Base-by-base conservation (phyloP, 2,888 invertebrate species). In the Hypomecis atomaria region DNA sequence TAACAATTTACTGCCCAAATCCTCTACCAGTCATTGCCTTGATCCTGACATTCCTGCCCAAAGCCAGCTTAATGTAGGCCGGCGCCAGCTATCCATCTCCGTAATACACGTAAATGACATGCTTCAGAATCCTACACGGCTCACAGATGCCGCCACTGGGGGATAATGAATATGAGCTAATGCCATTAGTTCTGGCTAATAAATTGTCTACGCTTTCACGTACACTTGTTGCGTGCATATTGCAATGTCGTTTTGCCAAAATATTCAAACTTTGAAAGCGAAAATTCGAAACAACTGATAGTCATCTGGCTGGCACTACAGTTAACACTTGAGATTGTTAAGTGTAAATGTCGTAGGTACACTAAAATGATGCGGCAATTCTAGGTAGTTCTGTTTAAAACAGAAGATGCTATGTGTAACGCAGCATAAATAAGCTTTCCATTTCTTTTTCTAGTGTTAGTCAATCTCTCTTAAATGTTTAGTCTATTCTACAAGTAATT, bases 141-240 rank as follows among this genome's bases (percentile, higher is more conserved):
- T 13, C 44, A 49, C 63, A 58, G 42, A 48, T 54, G 55, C 47
- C 50, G 13, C 54, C 38, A 23, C 47, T 48, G 36, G 38, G 55
- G 50, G 44, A 11, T 60, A 58, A 61, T 60, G 52, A 37, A 47
- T 48, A 53, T 65, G 60, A 57, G 52, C 60, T 53, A 57, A 57
- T 36, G 57, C 63, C 57, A 68, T 71, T 70, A 60, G 71, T 71
- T 71, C 67, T 65, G 71, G 65, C 59, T 62, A 65, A 65, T 72
- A 71, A 72, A 72, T 63, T 62, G 69, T 66, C 52, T 62, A 64
- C 69, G 63, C 72, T 72, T 72, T 72, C 70, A 68, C 70, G 37
- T 57, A 47, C 53, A n/a, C n/a, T 49, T 55, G 37, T 72, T 67
- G 70, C 70, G 69, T 72, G 70, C 58, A 57, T 66, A 62, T 65